Conservation (phyloP, 2,797 vertebrate genomes). For the Cetoscarus ocellatus region DNA sequence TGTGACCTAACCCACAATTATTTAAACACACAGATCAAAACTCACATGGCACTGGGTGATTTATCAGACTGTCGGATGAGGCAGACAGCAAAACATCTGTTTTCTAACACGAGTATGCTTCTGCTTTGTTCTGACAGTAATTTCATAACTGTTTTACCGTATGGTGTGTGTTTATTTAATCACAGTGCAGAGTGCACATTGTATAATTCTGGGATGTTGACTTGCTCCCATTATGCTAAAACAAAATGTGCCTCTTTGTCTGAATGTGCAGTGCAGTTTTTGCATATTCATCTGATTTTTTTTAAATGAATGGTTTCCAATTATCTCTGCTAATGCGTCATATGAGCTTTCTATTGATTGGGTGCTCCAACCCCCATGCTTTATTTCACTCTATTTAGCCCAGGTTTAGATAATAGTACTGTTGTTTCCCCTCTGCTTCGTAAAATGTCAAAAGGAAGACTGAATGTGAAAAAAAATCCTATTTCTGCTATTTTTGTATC, state of each 20-base stretch:
- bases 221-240: slow-evolving; percentile 29
- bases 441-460: slow-evolving; percentile 30
- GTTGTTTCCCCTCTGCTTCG: slow-evolving; percentile 20
- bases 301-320: slow-evolving; percentile 27
- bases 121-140: slow-evolving; percentile 20
- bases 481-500: slow-evolving; percentile 26
- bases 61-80: not conserved
- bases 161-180: slow-evolving; percentile 8
- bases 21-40: not conserved
- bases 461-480: not conserved
- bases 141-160: slow-evolving; percentile 20
- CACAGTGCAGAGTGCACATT: slow-evolving; percentile 13
- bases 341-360: slow-evolving; percentile 53
- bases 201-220: slow-evolving; percentile 27
- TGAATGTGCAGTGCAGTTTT: slow-evolving; percentile 38
- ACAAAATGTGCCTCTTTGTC: slow-evolving; percentile 38
- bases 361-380: slow-evolving; percentile 24
- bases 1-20: too few relatives aligned
- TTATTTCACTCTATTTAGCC: slow-evolving; percentile 42
- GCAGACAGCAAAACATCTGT: not conserved
- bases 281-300: slow-evolving; percentile 3
- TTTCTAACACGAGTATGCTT: slow-evolving; percentile 11
- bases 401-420: slow-evolving; percentile 39
- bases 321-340: slow-evolving; percentile 57
- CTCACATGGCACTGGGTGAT: not conserved